phyloP scores from a whole-genome alignment of 2,797 vertebrate species.

The Thripadectes ignobilis region DNA sequence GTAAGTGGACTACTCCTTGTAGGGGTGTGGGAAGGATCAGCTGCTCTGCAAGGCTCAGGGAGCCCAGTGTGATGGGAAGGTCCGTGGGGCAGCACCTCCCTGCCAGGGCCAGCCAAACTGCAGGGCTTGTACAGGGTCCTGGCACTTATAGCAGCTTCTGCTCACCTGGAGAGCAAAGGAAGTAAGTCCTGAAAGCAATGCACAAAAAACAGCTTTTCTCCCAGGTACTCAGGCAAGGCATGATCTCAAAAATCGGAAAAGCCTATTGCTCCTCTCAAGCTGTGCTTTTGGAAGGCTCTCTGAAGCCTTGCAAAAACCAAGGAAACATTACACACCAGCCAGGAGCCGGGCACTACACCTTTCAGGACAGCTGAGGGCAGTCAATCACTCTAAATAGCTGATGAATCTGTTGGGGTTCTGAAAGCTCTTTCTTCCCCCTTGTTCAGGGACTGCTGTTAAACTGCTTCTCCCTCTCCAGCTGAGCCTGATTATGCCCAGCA shows the following conservation, averaged over 20 bases:
- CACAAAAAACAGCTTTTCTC: not conserved
- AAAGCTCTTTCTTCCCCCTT: not conserved
- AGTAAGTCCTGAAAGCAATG: not conserved
- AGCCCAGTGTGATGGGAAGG: not conserved
- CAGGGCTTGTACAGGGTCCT: not conserved
- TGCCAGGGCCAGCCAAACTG: not conserved
- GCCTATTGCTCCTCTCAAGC: not conserved
- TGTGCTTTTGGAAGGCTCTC: not conserved
- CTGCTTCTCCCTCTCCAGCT: not conserved
- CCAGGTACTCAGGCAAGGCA: not conserved
- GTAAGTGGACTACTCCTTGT: not conserved
- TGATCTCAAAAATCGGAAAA: not conserved
- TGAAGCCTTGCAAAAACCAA: not conserved
- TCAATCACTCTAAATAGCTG: not conserved
- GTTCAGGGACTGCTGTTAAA: not conserved
- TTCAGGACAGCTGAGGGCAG: not conserved
- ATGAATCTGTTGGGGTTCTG: rapidly evolving
- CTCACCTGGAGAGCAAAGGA: not conserved
- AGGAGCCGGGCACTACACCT: not conserved
- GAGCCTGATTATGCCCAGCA: not conserved
- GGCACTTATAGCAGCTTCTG: not conserved
- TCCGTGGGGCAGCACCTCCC: not conserved
- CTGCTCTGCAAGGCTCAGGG: not conserved
- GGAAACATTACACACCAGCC: not conserved
- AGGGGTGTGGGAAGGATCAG: not conserved